Evolutionary conservation across 2,888 invertebrate genomes (phyloP), one percentile per base, ranked within the genome.

Genomic region (Sussaba pulchella): DNA sequence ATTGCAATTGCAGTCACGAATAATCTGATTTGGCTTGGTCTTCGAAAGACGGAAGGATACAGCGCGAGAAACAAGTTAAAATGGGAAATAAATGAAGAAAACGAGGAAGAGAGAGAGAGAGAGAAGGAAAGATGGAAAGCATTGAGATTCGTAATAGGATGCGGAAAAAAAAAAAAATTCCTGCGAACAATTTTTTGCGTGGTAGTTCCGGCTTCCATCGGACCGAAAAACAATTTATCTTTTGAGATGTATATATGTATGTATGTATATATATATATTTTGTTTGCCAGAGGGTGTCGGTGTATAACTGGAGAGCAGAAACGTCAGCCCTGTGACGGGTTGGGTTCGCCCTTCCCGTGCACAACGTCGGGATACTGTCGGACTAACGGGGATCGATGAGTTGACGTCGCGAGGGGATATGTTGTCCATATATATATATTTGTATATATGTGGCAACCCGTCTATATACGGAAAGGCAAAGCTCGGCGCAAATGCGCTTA

Each of bases 331-430:
- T 47, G 69, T 57, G 74, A 70, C 72, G 67, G 76, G 76, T 72
- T 67, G 50, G 76, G 54, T 67, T 80, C 76, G 80, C 72, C 80
- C 76, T 80, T 80, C 76, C 67, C 76, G 71, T 76, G 80, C 80
- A 67, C 54, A n/a, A 41, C 67, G 71, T 72, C 67, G 63, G 59
- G 52, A 61, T 52, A 80, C 67, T 71, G 75, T 80, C 80, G 66
- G 67, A 63, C 80, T 76, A 76, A 72, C 80, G 47, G 79, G 79
- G 75, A 80, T 80, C 80, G 80, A 80, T 80, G 71, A 80, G 76
- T 41, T 72, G 67, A 76, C 80, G 71, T 72, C 63, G 71, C 50
- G 19, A 36, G 64, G 24, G 47, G 64, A 52, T 66, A 24, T 69
- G 41, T 63, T 52, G 41, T 43, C 41, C 43, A 39, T 47, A 10